Evolutionary conservation across 1,140 invertebrate genomes (phyloP).

Genomic region (Heliothis subflexa): DNA sequence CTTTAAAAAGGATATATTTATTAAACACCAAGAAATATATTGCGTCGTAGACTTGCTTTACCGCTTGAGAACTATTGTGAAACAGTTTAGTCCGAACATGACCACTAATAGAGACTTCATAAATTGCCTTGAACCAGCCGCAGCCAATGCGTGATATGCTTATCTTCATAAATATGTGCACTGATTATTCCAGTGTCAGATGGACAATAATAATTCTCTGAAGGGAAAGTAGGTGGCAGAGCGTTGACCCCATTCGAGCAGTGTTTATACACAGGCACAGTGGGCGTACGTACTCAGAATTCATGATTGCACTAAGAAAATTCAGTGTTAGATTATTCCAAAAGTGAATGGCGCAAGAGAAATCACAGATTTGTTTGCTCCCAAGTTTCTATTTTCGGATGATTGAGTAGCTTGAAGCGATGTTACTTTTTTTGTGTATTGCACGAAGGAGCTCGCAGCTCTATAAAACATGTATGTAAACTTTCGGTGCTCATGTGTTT

Average conservation of each 20-base stretch:
- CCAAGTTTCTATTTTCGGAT: slow-evolving; percentile 54
- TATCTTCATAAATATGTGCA: slow-evolving; percentile 41
- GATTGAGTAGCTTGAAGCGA: slow-evolving; percentile 48
- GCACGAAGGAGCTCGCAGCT: slow-evolving; percentile 31
- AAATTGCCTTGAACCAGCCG: slow-evolving; percentile 27
- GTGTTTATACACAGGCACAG: slow-evolving; percentile 54
- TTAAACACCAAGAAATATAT: not conserved
- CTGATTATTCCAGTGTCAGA: slow-evolving; percentile 48
- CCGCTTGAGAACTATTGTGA: not conserved
- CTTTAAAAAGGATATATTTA: not conserved
- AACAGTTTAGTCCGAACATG: not conserved
- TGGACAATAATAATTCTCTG: slow-evolving; percentile 49
- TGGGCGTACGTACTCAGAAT: slow-evolving; percentile 42
- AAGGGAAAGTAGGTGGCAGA: slow-evolving; percentile 61
- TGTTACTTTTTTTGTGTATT: slow-evolving; percentile 48
- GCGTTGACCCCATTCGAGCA: slow-evolving; percentile 56
- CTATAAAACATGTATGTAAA: slow-evolving; percentile 34
- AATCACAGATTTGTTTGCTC: slow-evolving; percentile 50
- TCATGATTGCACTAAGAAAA: slow-evolving; percentile 44
- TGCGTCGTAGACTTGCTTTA: not conserved
- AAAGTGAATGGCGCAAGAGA: slow-evolving; percentile 50
- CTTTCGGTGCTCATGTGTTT: slow-evolving; percentile 24
- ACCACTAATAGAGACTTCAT: not conserved
- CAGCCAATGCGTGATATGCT: slow-evolving; percentile 13
- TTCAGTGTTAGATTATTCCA: slow-evolving; percentile 44